Evolutionary conservation across 2,113 vertebrate genomes (phyloP).

Genomic region (Aptenodytes forsteri): DNA sequence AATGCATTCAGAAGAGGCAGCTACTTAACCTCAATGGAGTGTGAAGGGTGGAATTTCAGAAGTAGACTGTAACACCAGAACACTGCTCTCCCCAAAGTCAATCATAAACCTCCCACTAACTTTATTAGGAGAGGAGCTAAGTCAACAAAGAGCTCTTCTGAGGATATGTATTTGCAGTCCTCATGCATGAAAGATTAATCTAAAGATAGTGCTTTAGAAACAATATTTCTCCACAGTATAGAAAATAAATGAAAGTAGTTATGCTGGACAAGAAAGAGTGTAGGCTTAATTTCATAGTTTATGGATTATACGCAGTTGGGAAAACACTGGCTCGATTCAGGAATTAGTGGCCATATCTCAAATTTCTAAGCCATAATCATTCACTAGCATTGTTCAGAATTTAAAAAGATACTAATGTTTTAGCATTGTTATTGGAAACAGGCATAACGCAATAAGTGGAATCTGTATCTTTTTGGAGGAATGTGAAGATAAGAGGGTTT

Average conservation of each 20-base stretch:
- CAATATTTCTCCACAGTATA: neutral
- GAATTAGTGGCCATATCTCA: neutral
- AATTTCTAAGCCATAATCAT: neutral
- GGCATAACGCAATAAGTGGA: neutral
- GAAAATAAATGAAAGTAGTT: neutral
- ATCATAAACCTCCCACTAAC: neutral
- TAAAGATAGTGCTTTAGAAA: neutral
- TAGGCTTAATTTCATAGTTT: neutral
- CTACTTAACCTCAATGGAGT: neutral
- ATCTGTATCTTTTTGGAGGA: neutral
- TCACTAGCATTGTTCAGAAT: neutral
- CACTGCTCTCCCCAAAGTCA: neutral
- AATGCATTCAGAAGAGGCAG: neutral
- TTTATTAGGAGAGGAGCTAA: neutral
- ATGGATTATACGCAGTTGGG: neutral
- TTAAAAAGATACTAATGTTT: neutral
- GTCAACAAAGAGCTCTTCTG: neutral
- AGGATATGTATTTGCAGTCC: neutral
- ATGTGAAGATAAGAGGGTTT: neutral
- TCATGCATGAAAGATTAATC: neutral
- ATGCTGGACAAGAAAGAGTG: neutral
- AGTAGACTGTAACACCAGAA: neutral
- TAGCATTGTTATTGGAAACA: neutral
- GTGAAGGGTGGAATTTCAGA: constrained; percentile 22
- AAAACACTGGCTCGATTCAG: neutral